Conservation (phyloP, 1,140 invertebrate species). For the Asobara japonica region DNA sequence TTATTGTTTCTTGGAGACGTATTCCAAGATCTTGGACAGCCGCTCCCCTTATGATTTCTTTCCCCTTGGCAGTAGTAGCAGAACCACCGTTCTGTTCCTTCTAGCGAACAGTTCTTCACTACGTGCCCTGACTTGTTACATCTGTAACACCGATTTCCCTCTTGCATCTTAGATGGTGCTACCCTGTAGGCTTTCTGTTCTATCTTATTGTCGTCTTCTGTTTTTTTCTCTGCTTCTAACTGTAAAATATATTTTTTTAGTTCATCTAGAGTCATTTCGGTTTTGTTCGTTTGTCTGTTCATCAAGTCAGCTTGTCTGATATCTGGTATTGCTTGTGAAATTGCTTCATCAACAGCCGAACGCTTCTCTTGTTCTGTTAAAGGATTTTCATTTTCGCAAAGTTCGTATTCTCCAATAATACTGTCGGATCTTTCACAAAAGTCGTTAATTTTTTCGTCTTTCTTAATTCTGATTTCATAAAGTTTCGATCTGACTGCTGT, state of each 20-base stretch:
- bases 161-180: background rate
- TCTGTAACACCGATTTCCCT: background rate
- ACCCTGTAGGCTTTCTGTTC: background rate
- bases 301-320: conserved; percentile 26
- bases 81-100: background rate
- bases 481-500: conserved; percentile 36
- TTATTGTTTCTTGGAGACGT: too few relatives aligned
- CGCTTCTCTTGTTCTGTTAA: conserved; percentile 37
- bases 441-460: conserved; percentile 37
- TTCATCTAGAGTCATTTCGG: conserved; percentile 33
- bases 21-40: too few relatives aligned
- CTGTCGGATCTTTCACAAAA: conserved; percentile 41
- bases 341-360: conserved; percentile 39
- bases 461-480: conserved; percentile 40
- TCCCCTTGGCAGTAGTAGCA: conserved; percentile 18
- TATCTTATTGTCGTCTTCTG: background rate
- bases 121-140: conserved; percentile 16
- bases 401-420: conserved; percentile 40
- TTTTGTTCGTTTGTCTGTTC: background rate
- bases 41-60: background rate
- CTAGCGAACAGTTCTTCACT: background rate
- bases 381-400: conserved; percentile 30
- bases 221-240: conserved; percentile 34
- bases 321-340: conserved; percentile 37
- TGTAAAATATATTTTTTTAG: conserved; percentile 32